phyloP scores from a whole-genome alignment of 1,140 invertebrate species.

The Cotesia vestalis region DNA sequence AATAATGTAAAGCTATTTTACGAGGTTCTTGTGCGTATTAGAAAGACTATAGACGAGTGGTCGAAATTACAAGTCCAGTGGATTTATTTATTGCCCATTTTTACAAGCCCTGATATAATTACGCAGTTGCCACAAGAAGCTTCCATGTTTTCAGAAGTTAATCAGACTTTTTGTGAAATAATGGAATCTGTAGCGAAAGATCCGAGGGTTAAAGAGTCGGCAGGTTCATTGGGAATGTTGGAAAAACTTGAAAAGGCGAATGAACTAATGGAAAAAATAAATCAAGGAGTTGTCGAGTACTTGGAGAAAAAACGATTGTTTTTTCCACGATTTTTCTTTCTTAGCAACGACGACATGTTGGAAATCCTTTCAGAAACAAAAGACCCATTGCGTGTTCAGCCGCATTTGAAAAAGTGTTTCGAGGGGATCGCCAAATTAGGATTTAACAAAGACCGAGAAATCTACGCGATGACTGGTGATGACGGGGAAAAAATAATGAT shows the following conservation, averaged over 20 bases:
- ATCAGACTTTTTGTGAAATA: slow-evolving; percentile 79
- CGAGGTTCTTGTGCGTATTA: slow-evolving; percentile 78
- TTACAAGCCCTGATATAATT: slow-evolving; percentile 92
- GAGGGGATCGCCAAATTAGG: slow-evolving; percentile 67
- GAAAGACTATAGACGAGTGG: slow-evolving; percentile 87
- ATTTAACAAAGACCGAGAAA: slow-evolving; percentile 82
- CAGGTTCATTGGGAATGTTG: slow-evolving; percentile 75
- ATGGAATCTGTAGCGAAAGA: slow-evolving; percentile 80
- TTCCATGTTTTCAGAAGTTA: slow-evolving; percentile 78
- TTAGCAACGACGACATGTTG: slow-evolving; percentile 95
- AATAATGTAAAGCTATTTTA: slow-evolving; percentile 84
- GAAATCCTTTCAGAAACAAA: slow-evolving; percentile 94
- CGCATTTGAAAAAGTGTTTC: slow-evolving; percentile 93
- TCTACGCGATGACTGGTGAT: slow-evolving; percentile 85
- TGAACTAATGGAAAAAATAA: slow-evolving; percentile 80
- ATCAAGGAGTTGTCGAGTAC: slow-evolving; percentile 89
- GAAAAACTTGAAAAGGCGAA: slow-evolving; percentile 80
- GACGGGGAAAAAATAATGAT: slow-evolving; percentile 84
- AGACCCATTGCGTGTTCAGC: slow-evolving; percentile 87
- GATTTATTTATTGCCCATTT: slow-evolving; percentile 92
- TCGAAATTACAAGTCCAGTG: slow-evolving; percentile 88
- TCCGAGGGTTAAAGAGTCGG: slow-evolving; percentile 78
- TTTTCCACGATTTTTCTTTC: slow-evolving; percentile 93
- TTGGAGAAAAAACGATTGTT: slow-evolving; percentile 91
- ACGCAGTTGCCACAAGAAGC: slow-evolving; percentile 93